Percentiles rank a stretch among this genome's conserved stretches.
phyloP scores from a whole-genome alignment of 2,113 vertebrate species.

The Misgurnus mizolepis region DNA sequence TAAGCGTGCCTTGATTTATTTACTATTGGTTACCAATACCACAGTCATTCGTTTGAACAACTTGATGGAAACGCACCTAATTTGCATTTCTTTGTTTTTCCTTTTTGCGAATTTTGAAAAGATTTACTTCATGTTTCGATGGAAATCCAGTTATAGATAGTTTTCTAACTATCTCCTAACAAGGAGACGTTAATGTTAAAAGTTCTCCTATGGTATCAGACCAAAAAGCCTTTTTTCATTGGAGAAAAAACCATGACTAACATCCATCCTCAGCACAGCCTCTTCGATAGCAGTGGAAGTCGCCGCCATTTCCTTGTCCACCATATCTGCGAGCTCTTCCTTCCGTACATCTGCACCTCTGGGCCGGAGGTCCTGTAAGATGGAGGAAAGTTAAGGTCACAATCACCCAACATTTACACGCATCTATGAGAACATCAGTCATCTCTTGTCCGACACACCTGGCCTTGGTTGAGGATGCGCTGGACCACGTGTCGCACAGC shows the following conservation, averaged over 20 bases:
- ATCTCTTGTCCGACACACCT: slow-evolving; percentile 68
- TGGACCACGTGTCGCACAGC: slow-evolving; percentile 66
- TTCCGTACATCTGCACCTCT: slow-evolving; percentile 83
- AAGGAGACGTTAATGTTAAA: too few relatives aligned
- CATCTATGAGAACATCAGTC: neutral
- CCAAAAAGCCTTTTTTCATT: neutral
- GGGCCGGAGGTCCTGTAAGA: slow-evolving; percentile 81
- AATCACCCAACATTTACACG: neutral
- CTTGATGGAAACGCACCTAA: too few relatives aligned
- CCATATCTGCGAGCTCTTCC: slow-evolving; percentile 88
- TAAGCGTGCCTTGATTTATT: too few relatives aligned
- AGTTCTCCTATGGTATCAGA: too few relatives aligned
- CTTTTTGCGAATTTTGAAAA: too few relatives aligned
- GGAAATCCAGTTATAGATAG: too few relatives aligned
- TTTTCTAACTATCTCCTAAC: too few relatives aligned
- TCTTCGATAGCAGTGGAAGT: slow-evolving; percentile 85
- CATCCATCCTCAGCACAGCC: slow-evolving; percentile 87
- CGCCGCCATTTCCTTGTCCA: slow-evolving; percentile 92
- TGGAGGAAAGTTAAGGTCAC: neutral
- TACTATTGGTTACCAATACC: too few relatives aligned
- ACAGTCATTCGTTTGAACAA: too few relatives aligned
- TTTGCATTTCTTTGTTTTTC: too few relatives aligned
- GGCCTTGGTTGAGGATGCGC: slow-evolving; percentile 80
- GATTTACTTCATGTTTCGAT: too few relatives aligned
- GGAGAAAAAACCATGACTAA: slow-evolving; percentile 60